Base-by-base conservation (phyloP, 2,113 vertebrate genomes). In the Caranx ignobilis region DNA sequence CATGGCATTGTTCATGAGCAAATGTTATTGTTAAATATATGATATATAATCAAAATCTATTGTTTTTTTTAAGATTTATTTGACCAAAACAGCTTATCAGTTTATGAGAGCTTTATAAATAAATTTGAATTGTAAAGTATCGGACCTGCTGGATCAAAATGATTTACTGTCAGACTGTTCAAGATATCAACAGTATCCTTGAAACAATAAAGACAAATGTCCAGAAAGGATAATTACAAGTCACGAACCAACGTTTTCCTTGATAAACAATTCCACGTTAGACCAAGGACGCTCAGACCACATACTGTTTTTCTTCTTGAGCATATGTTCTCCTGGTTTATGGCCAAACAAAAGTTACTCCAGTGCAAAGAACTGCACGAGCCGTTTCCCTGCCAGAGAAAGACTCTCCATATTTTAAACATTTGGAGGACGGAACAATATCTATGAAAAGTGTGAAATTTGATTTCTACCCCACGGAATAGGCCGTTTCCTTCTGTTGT, bases 401-500 rank as follows among this genome's bases (percentile, higher is more conserved):
- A 85, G 83, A 64, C 88, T 90, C 88, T 90, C 84, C 74, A 92
- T 79, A 85, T 94, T 93, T 92, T 72, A 89, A 90, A 88, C 88
- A 92, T 92, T 89, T 55, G 74, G 79, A 87, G 85, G 86, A 84
- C 69, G 81, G 83, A 91, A 93, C 85, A 87, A 90, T 92, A 92
- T 92, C 86, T 84, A 67, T 87, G 84, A 91, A 91, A 93, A 93
- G 88, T 85, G 87, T 80, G 85, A 89, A 93, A 91, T 90, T 85
- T 90, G 87, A 93, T 92, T 93, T 77, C 87, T 68, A 87, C 92
- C 91, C 90, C 50, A 79, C 43, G 91, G 94, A 92, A 94, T 92
- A 89, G 89, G 80, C 87, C 81, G 75, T 90, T 93, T 94, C 89
- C 92, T 93, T 94, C 88, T 93, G 92, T 95, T 95, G 93, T 95